Base-by-base conservation (phyloP, 2,113 vertebrate species). In the Rhea pennata region DNA sequence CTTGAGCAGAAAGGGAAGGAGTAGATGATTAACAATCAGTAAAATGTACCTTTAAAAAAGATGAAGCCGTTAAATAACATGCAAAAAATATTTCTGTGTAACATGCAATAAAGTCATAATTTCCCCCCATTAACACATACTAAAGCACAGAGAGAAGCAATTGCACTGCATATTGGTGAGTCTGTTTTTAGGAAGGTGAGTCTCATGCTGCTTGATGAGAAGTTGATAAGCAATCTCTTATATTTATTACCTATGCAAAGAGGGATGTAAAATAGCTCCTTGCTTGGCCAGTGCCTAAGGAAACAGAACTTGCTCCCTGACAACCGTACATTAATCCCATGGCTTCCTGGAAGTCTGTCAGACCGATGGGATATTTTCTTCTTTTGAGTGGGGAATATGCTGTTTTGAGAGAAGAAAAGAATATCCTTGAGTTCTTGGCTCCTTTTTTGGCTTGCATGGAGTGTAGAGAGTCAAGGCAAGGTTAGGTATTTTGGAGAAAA, bases 401-500 rank as follows among this genome's bases (percentile, higher is more conserved):
- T 84, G 27, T 87, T 92, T 88, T 67, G 44, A 93, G 36, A 66
- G 51, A 88, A 90, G 51, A 65, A 94, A 87, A 80, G 46, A 91
- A 29, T 84, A 94, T 82, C 27, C 48, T 56, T 84, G 46, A 84
- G 20, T 72, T 89, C 79, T 95, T 96, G 93, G 73, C 85, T 96
- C 48, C 10, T 29, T 92, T 95, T 64, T 82, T 88, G 90, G 82
- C 44, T 4, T 74, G 66, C 64, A 44, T 13, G 20, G 53, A 78
- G 29, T 51, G 29, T 26, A 76, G 58, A 82, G 79, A 78, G 78
- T 85, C 22, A 54, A 53, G n/a, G 17, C 3, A 1, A 44, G 39
- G 84, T 93, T 81, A 74, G 50, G 51, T 87, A 88, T 90, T 95
- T 92, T 81, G 84, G 17, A 87, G 70, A 66, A 93, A 94, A 94